phyloP scores from a whole-genome alignment of 1,140 invertebrate genomes.

The Sitophilus oryzae region DNA sequence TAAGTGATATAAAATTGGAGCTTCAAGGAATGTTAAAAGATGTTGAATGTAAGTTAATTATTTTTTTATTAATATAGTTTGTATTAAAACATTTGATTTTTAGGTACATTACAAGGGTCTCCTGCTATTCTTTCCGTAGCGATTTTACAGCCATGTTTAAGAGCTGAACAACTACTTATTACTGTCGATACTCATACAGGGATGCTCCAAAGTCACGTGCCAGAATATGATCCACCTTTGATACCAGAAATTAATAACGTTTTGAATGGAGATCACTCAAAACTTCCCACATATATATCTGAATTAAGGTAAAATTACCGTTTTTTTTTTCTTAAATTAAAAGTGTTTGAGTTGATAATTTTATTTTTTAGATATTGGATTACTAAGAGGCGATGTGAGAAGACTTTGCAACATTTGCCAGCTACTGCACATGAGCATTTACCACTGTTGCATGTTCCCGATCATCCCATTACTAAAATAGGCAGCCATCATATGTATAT shows the following conservation, averaged over 20 bases:
- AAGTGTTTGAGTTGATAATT: not conserved
- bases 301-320: constrained; percentile 57
- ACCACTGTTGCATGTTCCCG: constrained; percentile 69
- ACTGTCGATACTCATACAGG: constrained; percentile 94
- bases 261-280: constrained; percentile 70
- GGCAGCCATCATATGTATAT: constrained; percentile 77
- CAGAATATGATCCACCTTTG: constrained; percentile 78
- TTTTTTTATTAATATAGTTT: not conserved
- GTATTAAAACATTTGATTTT: constrained; percentile 20
- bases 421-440: constrained; percentile 79
- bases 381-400: constrained; percentile 84
- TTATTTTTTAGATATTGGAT: constrained; percentile 71
- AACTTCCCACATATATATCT: constrained; percentile 62
- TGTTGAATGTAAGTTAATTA: constrained; percentile 57
- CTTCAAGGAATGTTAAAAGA: constrained; percentile 66
- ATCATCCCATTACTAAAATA: constrained; percentile 73
- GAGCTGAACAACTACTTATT: constrained; percentile 85
- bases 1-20: constrained; percentile 78
- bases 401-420: constrained; percentile 88
- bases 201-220: constrained; percentile 81
- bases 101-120: constrained; percentile 67
- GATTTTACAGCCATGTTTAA: constrained; percentile 78
- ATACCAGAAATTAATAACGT: constrained; percentile 75
- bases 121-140: constrained; percentile 88
- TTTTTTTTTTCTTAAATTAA: too few species aligned